These are phyloP conservation scores for Dysmachus trigonus DNA, from an alignment of 2,888 invertebrate species.

Conservation along the genomic window DNA sequence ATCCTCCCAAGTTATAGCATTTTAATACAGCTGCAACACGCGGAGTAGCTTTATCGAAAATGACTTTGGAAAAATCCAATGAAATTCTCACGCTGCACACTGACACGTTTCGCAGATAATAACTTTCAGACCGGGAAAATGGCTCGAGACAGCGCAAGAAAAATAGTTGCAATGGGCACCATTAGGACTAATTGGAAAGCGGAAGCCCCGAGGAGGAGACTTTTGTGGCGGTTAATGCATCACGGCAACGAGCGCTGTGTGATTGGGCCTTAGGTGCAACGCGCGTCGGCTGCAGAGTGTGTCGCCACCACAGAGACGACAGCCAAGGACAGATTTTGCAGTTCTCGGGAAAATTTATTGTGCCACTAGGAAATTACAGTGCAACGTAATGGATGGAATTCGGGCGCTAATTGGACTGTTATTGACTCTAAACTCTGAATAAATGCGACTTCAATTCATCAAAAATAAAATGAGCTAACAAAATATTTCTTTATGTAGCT, in stretches of 20 bases:
- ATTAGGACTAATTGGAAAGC: constrained; percentile 34
- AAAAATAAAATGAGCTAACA: neutral
- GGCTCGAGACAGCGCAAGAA: neutral
- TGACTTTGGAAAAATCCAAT: constrained; percentile 42
- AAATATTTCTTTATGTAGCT: too few relatives aligned
- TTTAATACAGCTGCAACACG: constrained; percentile 37
- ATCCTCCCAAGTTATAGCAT: constrained; percentile 26
- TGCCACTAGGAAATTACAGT: neutral
- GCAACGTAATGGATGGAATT: neutral
- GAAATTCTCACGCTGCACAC: constrained; percentile 36
- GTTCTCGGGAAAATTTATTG: neutral
- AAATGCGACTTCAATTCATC: neutral
- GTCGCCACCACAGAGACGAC: neutral
- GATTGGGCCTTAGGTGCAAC: neutral
- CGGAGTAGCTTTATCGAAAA: constrained; percentile 43
- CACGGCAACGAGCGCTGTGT: neutral
- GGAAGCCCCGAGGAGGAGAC: neutral
- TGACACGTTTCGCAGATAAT: constrained; percentile 40
- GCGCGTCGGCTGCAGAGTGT: neutral
- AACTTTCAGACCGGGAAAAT: neutral
- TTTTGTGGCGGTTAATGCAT: neutral
- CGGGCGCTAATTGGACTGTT: neutral
- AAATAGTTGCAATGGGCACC: constrained; percentile 16
- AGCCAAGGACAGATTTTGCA: neutral
- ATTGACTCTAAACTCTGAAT: neutral